Evolutionary conservation across 1,140 invertebrate species (phyloP).

Genomic region (Gryon sp.): DNA sequence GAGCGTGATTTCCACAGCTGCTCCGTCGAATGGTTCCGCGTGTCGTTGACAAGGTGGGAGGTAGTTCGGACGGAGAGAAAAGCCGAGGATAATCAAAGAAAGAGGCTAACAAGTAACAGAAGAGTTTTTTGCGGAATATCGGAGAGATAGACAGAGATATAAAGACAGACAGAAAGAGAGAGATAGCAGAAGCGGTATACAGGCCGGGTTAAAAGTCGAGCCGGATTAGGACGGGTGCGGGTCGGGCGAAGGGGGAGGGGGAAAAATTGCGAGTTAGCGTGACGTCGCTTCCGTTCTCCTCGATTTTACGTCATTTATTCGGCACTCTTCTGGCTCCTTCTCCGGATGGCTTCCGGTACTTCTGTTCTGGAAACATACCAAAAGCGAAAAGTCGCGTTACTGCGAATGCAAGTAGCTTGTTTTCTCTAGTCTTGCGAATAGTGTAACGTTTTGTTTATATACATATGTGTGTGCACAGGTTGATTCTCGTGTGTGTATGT

Average conservation of each 20-base stretch:
- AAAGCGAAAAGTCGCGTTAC: slow-evolving; percentile 77
- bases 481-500: not conserved
- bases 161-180: slow-evolving; percentile 51
- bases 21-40: slow-evolving; percentile 40
- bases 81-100: slow-evolving; percentile 48
- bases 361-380: slow-evolving; percentile 78
- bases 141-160: slow-evolving; percentile 36
- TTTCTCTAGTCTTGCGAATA: slow-evolving; percentile 52
- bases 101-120: slow-evolving; percentile 43
- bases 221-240: slow-evolving; percentile 64
- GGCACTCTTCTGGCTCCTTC: slow-evolving; percentile 73
- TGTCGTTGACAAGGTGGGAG: slow-evolving; percentile 27
- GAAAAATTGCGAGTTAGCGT: slow-evolving; percentile 74
- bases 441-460: slow-evolving; percentile 21
- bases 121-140: slow-evolving; percentile 33
- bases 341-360: slow-evolving; percentile 71
- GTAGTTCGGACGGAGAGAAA: slow-evolving; percentile 43
- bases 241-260: slow-evolving; percentile 65
- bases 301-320: slow-evolving; percentile 79
- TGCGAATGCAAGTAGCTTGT: slow-evolving; percentile 74
- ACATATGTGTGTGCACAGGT: slow-evolving; percentile 17
- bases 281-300: slow-evolving; percentile 77
- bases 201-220: slow-evolving; percentile 56
- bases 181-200: slow-evolving; percentile 61
- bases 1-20: slow-evolving; percentile 49